These are phyloP conservation scores for Amblyopsis hoosieri DNA, from an alignment of 2,797 vertebrate genomes.

Conservation along the genomic window DNA sequence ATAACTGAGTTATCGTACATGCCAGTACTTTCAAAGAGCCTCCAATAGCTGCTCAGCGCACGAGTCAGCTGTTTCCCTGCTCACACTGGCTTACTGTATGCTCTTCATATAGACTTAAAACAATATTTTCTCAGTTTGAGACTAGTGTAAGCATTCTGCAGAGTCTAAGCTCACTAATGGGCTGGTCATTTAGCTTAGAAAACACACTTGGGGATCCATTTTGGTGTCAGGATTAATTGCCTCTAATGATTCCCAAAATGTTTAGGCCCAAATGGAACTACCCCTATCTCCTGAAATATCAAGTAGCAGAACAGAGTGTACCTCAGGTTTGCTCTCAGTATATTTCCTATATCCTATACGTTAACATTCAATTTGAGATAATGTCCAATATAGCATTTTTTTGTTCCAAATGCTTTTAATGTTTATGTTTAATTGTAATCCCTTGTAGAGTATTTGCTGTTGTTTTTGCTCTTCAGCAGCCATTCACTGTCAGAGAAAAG, in stretches of 20 bases:
- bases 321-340: not conserved
- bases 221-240: conserved; percentile 34
- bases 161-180: conserved; percentile 32
- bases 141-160: conserved; percentile 37
- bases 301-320: too few relatives aligned
- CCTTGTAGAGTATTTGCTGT: conserved; percentile 14
- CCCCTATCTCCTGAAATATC: too few relatives aligned
- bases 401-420: conserved; percentile 9
- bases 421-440: conserved; percentile 16
- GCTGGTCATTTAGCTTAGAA: conserved; percentile 20
- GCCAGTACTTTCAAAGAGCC: too few relatives aligned
- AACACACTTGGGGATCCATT: conserved; percentile 32
- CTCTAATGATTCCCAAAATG: conserved; percentile 27
- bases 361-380: conserved; percentile 31
- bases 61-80: too few relatives aligned
- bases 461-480: too few relatives aligned
- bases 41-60: too few relatives aligned
- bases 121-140: conserved; percentile 14
- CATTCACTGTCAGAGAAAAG: conserved; percentile 7
- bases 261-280: conserved; percentile 36
- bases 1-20: too few relatives aligned
- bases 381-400: conserved; percentile 34
- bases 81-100: too few relatives aligned
- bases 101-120: too few relatives aligned
- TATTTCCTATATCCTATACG: too few relatives aligned